A percentile compares a stretch with the other conserved stretches of the same genome.
Conservation (phyloP, 2,797 vertebrate genomes). For the Spea hammondii region DNA sequence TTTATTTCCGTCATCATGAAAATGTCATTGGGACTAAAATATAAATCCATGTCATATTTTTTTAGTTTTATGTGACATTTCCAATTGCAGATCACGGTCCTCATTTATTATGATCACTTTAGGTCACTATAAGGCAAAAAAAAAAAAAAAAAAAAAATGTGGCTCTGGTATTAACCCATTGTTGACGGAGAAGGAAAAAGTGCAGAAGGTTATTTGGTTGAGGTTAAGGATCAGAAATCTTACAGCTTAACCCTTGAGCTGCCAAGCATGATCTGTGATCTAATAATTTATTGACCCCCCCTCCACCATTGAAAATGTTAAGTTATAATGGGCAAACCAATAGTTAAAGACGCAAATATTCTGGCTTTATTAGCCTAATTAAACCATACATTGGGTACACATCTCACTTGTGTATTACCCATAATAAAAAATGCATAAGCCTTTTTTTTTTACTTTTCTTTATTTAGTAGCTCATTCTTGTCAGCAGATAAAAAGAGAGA, state of each 20-base stretch:
- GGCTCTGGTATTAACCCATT: constrained; percentile 4
- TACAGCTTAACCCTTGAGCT: background rate
- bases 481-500: background rate
- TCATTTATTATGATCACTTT: constrained; percentile 40
- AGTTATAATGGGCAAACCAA: no score
- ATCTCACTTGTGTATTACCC: no score
- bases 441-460: no score
- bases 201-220: background rate
- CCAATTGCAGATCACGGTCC: constrained; percentile 32
- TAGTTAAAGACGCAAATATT: no score
- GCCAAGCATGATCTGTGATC: background rate
- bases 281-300: no score
- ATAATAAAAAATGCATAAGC: no score
- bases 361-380: no score
- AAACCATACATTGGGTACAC: no score
- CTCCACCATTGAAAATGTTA: no score
- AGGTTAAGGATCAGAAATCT: background rate
- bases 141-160: background rate
- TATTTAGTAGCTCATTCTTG: background rate
- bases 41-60: constrained; percentile 38
- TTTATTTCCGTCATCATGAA: constrained; percentile 48
- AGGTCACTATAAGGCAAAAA: constrained; percentile 2
- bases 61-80: constrained; percentile 49
- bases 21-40: constrained; percentile 42
- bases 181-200: background rate